These are phyloP conservation scores for Centroberyx gerrardi DNA, from an alignment of 2,797 vertebrate species.

Conservation along the genomic window DNA sequence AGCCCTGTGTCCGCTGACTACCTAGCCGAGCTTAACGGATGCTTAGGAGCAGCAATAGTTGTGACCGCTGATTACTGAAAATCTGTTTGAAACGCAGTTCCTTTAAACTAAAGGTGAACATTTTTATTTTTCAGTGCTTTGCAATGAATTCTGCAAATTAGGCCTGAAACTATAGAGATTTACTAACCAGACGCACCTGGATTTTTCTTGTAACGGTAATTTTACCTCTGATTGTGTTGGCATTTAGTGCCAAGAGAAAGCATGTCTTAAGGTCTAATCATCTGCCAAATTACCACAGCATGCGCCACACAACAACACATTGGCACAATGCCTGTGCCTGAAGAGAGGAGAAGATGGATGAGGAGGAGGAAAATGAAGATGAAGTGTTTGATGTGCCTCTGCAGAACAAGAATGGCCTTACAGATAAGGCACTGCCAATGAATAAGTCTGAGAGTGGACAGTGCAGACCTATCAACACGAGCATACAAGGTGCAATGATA, in stretches of 20 bases:
- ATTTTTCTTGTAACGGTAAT: slow-evolving; percentile 3
- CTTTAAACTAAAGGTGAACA: too few species aligned
- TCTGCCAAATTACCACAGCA: slow-evolving; percentile 34
- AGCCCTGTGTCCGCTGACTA: slow-evolving; percentile 25
- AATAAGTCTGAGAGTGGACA: slow-evolving; percentile 73
- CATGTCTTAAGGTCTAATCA: slow-evolving; percentile 40
- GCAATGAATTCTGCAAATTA: slow-evolving; percentile 10
- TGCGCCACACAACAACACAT: slow-evolving; percentile 12
- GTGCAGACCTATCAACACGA: slow-evolving; percentile 67
- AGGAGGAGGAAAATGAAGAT: slow-evolving; percentile 58
- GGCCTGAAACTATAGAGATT: slow-evolving; percentile 17
- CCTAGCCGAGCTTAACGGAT: slow-evolving; percentile 27
- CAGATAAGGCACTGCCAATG: slow-evolving; percentile 70
- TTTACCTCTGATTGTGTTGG: slow-evolving; percentile 26
- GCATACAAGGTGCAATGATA: slow-evolving; percentile 77
- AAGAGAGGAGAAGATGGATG: slow-evolving; percentile 17
- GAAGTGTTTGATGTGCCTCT: slow-evolving; percentile 68
- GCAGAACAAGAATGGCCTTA: slow-evolving; percentile 69
- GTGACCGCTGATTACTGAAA: neutral
- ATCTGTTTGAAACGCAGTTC: too few species aligned
- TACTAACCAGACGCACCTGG: slow-evolving; percentile 9
- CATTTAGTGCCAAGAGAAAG: slow-evolving; percentile 8
- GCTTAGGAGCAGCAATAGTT: slow-evolving; percentile 20
- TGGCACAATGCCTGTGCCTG: slow-evolving; percentile 24
- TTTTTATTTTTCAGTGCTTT: too few species aligned